These are phyloP conservation scores for Blera fallax DNA, from an alignment of 2,888 invertebrate genomes.

Conservation along the genomic window DNA sequence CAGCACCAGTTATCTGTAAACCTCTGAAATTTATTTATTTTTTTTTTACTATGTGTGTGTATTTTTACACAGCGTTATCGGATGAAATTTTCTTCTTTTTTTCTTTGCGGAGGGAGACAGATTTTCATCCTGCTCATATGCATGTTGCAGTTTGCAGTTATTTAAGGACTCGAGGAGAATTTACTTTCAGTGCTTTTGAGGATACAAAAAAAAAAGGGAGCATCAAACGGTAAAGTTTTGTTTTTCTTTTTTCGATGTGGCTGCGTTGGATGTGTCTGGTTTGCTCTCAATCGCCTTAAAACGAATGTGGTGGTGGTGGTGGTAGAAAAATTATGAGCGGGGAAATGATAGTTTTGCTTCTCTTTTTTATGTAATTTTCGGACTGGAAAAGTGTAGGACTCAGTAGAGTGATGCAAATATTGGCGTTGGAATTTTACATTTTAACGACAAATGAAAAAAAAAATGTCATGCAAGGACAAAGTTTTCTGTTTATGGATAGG, in stretches of 20 bases:
- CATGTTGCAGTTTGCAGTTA: constrained; percentile 59
- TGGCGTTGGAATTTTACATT: not conserved
- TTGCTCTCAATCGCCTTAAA: constrained; percentile 39
- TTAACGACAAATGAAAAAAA: not conserved
- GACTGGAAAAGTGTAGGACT: constrained; percentile 4
- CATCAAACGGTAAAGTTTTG: constrained; percentile 14
- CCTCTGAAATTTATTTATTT: constrained; percentile 10
- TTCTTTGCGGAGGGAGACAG: not conserved
- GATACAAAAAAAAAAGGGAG: constrained; percentile 9
- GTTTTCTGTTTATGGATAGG: not conserved
- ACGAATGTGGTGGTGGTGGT: constrained; percentile 9
- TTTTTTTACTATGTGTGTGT: not conserved
- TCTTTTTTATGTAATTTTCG: constrained; percentile 11
- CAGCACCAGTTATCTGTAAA: constrained; percentile 59
- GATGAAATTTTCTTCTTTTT: constrained; percentile 15
- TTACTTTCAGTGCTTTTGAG: constrained; percentile 53
- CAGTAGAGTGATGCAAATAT: constrained; percentile 44
- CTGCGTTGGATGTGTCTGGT: constrained; percentile 8
- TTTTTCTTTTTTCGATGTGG: not conserved
- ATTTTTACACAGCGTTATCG: constrained; percentile 9
- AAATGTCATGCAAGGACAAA: not conserved
- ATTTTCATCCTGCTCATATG: constrained; percentile 7
- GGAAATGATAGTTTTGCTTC: constrained; percentile 34
- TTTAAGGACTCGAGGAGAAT: constrained; percentile 56
- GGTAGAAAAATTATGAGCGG: constrained; percentile 33